Evolutionary conservation across 2,888 invertebrate genomes (phyloP).

Genomic region (Ennomos erosarius): DNA sequence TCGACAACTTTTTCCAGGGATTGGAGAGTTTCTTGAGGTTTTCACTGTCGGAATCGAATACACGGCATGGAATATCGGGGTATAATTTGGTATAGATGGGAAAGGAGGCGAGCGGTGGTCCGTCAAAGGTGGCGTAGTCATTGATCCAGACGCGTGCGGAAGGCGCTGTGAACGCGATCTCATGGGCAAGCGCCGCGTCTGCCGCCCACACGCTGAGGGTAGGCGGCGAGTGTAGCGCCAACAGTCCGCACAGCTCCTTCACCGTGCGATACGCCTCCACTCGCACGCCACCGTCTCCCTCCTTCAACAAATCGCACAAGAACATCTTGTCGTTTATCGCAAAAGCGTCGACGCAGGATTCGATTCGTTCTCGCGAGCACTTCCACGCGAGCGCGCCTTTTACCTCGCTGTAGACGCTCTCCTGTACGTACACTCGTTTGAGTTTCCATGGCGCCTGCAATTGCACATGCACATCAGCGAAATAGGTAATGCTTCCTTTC

Average conservation of each 20-base stretch:
- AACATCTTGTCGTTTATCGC: constrained; percentile 8
- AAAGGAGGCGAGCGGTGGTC: constrained; percentile 17
- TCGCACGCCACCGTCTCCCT: neutral
- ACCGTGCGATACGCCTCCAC: constrained; percentile 22
- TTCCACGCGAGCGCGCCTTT: constrained; percentile 14
- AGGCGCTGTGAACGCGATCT: constrained; percentile 15
- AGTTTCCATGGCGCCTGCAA: constrained; percentile 29
- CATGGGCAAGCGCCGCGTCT: constrained; percentile 11
- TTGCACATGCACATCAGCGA: neutral
- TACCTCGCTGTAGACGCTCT: constrained; percentile 25
- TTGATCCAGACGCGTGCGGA: constrained; percentile 22
- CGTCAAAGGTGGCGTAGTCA: constrained; percentile 23
- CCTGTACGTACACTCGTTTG: constrained; percentile 17
- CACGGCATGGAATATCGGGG: neutral
- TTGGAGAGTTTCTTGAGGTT: neutral
- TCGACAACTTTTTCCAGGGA: constrained; percentile 12
- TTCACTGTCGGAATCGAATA: neutral
- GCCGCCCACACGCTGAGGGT: constrained; percentile 20
- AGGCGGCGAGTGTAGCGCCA: neutral
- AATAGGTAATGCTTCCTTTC: no score
- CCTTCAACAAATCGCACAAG: constrained; percentile 10
- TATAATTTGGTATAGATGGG: constrained; percentile 16
- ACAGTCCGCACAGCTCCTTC: constrained; percentile 11
- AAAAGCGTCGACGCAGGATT: constrained; percentile 13
- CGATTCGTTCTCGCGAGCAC: constrained; percentile 5